Evolutionary conservation across 2,113 vertebrate genomes (phyloP).

Genomic region (Tetraodon nigroviridis): DNA sequence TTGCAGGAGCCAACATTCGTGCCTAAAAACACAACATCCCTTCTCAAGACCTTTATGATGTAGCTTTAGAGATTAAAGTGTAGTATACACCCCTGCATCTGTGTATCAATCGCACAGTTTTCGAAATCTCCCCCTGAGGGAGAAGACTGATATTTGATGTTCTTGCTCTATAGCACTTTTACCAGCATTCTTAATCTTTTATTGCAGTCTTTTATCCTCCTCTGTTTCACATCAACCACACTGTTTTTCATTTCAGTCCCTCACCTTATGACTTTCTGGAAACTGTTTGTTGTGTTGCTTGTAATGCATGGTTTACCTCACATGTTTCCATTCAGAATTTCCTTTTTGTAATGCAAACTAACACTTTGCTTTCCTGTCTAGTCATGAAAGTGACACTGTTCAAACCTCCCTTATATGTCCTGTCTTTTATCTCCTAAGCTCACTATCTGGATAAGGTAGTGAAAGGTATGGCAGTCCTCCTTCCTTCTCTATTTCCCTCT

Average conservation of each 20-base stretch:
- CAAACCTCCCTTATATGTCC: constrained; percentile 93
- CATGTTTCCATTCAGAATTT: constrained; percentile 18
- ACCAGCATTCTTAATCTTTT: constrained; percentile 2
- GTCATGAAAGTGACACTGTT: constrained; percentile 75
- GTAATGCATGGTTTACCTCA: constrained; percentile 56
- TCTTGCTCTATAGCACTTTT: constrained; percentile 40
- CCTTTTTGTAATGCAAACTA: constrained; percentile 62
- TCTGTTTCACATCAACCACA: constrained; percentile 19
- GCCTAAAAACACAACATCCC: constrained; percentile 43
- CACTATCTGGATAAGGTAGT: constrained; percentile 99
- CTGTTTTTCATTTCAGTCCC: constrained; percentile 32
- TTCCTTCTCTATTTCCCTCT: constrained; percentile 78
- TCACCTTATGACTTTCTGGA: constrained; percentile 38
- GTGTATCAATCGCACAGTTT: constrained; percentile 49
- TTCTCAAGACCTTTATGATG: constrained; percentile 33
- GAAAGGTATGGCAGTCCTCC: constrained; percentile 99
- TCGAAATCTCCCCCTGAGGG: constrained; percentile 41
- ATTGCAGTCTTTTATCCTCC: constrained; percentile 19
- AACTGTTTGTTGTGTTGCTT: constrained; percentile 47
- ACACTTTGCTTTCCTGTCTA: constrained; percentile 68
- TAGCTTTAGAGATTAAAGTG: constrained; percentile 45
- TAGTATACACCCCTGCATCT: constrained; percentile 11
- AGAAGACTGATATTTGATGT: constrained; percentile 44
- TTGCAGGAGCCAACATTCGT: background rate
- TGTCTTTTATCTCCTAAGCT: constrained; percentile 99